Conservation (phyloP, 2,888 invertebrate species). For the Lycocerus yunnanus region DNA sequence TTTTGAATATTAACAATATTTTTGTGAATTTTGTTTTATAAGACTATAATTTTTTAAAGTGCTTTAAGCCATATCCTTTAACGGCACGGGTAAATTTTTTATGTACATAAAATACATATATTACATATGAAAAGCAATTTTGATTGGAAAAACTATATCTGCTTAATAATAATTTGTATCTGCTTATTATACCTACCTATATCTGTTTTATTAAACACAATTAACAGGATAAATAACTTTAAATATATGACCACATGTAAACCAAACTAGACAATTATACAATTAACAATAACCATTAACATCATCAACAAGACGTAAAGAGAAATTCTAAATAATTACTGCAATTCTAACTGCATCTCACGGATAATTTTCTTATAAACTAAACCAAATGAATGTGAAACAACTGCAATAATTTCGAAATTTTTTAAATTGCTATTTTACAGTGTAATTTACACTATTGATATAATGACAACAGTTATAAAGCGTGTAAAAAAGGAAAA, state of each 20-base stretch:
- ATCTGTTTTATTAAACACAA: too few relatives aligned
- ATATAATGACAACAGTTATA: background rate
- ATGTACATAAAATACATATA: background rate
- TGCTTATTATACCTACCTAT: too few relatives aligned
- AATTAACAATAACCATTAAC: constrained; percentile 15
- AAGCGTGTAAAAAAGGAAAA: background rate
- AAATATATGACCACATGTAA: background rate
- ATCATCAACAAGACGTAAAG: constrained; percentile 4
- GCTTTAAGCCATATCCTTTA: background rate
- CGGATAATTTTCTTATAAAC: constrained; percentile 19
- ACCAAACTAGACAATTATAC: constrained; percentile 8
- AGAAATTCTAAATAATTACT: constrained; percentile 9
- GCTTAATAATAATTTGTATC: too few relatives aligned
- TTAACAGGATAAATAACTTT: background rate
- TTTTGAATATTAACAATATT: background rate
- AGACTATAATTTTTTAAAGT: background rate
- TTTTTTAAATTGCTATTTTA: constrained; percentile 13
- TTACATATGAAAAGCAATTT: background rate
- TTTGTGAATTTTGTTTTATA: background rate
- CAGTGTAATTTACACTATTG: constrained; percentile 15
- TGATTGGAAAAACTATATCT: too few relatives aligned
- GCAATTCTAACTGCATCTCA: constrained; percentile 10
- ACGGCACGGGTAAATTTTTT: background rate
- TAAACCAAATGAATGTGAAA: constrained; percentile 18
- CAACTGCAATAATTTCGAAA: constrained; percentile 12